These are phyloP conservation scores for Aptenodytes forsteri DNA, from an alignment of 2,113 vertebrate genomes.

Conservation along the genomic window DNA sequence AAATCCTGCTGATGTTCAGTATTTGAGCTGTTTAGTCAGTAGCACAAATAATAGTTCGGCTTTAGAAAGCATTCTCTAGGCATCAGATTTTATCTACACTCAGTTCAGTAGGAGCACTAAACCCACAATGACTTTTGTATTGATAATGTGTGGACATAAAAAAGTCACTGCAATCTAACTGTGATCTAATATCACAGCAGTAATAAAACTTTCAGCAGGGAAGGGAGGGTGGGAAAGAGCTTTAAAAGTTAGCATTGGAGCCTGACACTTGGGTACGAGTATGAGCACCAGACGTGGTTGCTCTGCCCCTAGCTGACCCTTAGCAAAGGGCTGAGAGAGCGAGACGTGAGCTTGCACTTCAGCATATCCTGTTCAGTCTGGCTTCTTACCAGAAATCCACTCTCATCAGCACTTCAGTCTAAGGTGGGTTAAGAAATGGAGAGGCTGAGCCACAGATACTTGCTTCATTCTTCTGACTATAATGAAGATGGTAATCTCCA, in stretches of 20 bases:
- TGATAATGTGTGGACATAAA: not conserved
- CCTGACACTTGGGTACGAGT: not conserved
- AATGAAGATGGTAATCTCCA: not conserved
- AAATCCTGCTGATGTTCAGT: not conserved
- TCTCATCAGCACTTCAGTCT: not conserved
- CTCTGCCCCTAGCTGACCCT: not conserved
- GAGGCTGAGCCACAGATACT: not conserved
- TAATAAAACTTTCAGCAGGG: not conserved
- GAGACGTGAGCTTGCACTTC: not conserved
- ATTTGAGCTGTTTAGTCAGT: not conserved
- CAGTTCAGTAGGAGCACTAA: not conserved
- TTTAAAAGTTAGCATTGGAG: not conserved
- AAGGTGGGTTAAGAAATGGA: not conserved
- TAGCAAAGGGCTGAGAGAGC: not conserved
- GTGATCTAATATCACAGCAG: not conserved
- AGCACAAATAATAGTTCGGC: not conserved
- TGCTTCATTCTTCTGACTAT: not conserved
- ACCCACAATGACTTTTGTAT: not conserved
- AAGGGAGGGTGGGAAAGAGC: not conserved
- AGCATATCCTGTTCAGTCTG: not conserved
- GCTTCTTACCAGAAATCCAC: not conserved
- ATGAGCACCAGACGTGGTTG: accelerated
- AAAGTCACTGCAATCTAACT: not conserved
- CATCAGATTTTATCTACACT: not conserved
- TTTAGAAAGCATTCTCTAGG: not conserved